Base-by-base conservation (phyloP, 2,113 vertebrate genomes). In the Nipponia nippon region DNA sequence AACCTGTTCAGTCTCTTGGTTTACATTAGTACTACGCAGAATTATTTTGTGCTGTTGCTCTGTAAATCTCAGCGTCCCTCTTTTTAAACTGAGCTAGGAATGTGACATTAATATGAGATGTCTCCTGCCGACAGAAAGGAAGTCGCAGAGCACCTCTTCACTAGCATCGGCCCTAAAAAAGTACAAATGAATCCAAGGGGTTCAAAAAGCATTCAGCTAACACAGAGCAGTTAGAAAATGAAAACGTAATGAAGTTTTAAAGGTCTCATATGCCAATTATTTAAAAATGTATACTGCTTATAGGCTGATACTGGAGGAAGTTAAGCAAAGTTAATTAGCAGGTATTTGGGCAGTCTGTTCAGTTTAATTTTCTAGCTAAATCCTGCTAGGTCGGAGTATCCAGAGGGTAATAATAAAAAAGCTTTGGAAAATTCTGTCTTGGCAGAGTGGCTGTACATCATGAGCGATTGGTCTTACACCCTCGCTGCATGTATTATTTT, bases 271-370 rank as follows among this genome's bases (percentile, higher is more conserved):
- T 72, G 21, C 20, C 58, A 87, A 92, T 88, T 88, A 59, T 83
- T 82, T 88, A 79, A 90, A 96, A 93, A 9, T 13, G 12, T 67
- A 79, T 92, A 82, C 88, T 93, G 52, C 42, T 76, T 2, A 0
- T 66, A 67, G 56, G 69, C 73, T 71, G 55, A 78, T 84, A 89
- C 13, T 67, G 50, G 32, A 93, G 69, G 87, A 96, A 85, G 92
- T 91, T 71, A 82, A 93, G 65, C 15, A 29, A 76, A 84, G 76
- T 49, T 66, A 89, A 96, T 94, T 91, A 84, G 40, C 81, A 93
- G 69, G 78, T 96, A 87, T 94, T 94, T 85, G 52, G 65, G 78
- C 56, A 71, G 65, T 93, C 69, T 94, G 82, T 34, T 90, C 42
- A 50, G 69, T 93, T 90, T 95, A 93, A 94, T 94, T 87, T 32